phyloP scores from a whole-genome alignment of 2,113 vertebrate species.

The Circaetus gallicus region DNA sequence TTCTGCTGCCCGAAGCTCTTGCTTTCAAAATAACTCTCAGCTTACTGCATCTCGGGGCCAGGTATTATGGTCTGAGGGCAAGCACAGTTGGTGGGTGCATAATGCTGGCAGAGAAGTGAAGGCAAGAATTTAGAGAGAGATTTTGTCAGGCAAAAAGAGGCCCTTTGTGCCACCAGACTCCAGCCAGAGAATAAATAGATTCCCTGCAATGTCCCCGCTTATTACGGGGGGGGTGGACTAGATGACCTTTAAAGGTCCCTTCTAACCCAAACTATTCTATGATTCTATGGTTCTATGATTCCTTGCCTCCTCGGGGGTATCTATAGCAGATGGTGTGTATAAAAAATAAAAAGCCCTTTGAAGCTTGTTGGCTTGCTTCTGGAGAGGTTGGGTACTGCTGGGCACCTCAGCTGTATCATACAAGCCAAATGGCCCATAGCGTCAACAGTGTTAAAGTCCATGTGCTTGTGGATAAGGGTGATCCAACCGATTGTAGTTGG shows the following conservation, averaged over 20 bases:
- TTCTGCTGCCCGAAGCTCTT: not conserved
- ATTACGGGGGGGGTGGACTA: not conserved
- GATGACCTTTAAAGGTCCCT: not conserved
- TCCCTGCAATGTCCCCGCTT: accelerated
- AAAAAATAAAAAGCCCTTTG: not conserved
- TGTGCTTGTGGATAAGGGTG: accelerated
- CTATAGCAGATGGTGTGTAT: not conserved
- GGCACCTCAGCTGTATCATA: not conserved
- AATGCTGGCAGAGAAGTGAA: not conserved
- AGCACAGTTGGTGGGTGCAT: not conserved
- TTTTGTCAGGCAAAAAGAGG: not conserved
- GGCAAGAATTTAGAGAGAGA: not conserved
- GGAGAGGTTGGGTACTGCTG: not conserved
- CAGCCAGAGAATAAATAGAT: not conserved
- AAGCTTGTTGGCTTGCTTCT: not conserved
- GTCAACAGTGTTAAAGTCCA: not conserved
- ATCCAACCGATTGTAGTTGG: not conserved
- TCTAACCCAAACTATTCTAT: not conserved
- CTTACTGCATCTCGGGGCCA: not conserved
- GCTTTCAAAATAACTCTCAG: not conserved
- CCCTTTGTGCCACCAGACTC: not conserved
- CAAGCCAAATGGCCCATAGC: not conserved
- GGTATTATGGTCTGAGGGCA: not conserved
- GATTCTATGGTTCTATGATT: not conserved
- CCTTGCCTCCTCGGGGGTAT: not conserved